Evolutionary conservation across 2,888 invertebrate genomes (phyloP).

Genomic region (Geotrupes spiniger): DNA sequence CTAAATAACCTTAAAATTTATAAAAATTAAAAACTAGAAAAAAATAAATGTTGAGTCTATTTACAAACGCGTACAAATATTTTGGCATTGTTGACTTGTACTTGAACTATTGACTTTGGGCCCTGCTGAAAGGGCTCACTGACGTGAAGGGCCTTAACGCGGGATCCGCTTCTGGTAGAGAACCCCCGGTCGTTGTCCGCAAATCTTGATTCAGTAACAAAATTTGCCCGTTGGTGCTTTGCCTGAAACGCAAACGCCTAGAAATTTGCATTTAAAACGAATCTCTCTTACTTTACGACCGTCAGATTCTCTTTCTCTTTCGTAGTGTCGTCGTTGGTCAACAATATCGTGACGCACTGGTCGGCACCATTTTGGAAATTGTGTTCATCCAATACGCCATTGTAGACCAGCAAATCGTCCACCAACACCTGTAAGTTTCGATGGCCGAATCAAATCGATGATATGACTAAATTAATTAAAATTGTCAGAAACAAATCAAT

Average conservation of each 20-base stretch:
- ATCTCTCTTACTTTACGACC: conserved; percentile 32
- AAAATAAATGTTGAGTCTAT: neutral
- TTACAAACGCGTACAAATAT: conserved; percentile 10
- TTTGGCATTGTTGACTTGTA: conserved; percentile 15
- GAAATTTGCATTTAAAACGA: neutral
- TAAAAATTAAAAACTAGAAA: too few relatives aligned
- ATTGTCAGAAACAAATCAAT: too few relatives aligned
- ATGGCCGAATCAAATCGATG: conserved; percentile 6
- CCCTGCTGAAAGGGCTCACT: conserved; percentile 37
- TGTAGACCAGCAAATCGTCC: conserved; percentile 77
- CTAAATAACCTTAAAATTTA: too few relatives aligned
- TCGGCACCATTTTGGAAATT: conserved; percentile 23
- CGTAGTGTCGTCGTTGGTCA: conserved; percentile 38
- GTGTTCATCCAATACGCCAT: conserved; percentile 56
- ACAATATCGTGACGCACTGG: conserved; percentile 38
- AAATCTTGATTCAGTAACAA: conserved; percentile 34
- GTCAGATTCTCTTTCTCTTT: conserved; percentile 34
- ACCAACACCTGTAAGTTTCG: conserved; percentile 63
- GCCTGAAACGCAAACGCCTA: conserved; percentile 30
- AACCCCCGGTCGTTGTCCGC: conserved; percentile 36
- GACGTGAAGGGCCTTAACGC: conserved; percentile 46
- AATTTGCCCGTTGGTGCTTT: conserved; percentile 37
- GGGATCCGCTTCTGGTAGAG: conserved; percentile 42
- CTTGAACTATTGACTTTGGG: conserved; percentile 17
- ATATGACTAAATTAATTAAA: too few relatives aligned